Base-by-base conservation (phyloP, 64 coral and sea anemone genomes). In the Actinia equina region DNA sequence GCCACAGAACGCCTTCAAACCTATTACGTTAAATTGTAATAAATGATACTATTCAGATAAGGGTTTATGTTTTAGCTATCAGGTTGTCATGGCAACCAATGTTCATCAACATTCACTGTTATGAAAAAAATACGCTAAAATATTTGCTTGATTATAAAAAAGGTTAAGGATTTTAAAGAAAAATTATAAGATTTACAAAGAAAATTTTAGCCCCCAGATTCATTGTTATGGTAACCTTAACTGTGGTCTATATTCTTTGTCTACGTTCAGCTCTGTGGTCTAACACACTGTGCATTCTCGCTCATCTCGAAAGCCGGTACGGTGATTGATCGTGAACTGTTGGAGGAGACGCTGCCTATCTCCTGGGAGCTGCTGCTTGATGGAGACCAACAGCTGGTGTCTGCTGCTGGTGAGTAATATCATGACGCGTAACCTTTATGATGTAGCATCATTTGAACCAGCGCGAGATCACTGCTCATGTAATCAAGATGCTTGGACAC, bases 321-420 rank as follows among this genome's bases (percentile, higher is more conserved):
- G 25, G 96, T 98, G 3, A 88, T 98, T 59, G 96, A 95, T 14
- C 91, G 81, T 3, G 88, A 92, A 22, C 93, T 92, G 20, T 56
- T 98, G 16, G 82, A 94, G 53, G 96, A 98, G 49, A 98, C 93
- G 10, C 74, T 98, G 2, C 96, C 96, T 6, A 84, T 98, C 13
- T 93, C 89, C 2, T 98, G 96, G 96, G 96, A 98, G 88, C 86
- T 98, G 8, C 85, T 98, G 19, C 93, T 98, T 43, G 93, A 93
- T 87, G 85, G 69, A 1, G 90, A 95, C 60, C 93, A 98, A 92
- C 93, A 98, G 61, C 85, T 98, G 2, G 96, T 98, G 61, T 98
- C 96, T 41, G 91, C 96, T 85, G 93, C 88, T 37, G 96, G 96
- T 95, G 87, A 52, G 88, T 59, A 84, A 17, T 43, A 84, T 6